phyloP scores from a whole-genome alignment of 2,113 vertebrate species.

The Pimephales promelas region DNA sequence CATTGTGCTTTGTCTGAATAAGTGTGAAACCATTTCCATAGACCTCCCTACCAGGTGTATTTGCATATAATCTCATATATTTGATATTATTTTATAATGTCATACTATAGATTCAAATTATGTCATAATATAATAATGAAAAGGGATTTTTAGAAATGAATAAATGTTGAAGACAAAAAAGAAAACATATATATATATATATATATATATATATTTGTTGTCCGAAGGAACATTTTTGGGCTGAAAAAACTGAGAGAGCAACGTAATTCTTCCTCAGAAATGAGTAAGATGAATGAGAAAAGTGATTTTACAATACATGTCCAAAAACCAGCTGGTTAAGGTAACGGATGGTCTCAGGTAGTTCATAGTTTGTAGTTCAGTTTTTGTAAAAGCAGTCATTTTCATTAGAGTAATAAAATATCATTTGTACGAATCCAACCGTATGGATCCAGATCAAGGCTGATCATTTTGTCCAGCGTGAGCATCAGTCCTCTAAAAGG shows the following conservation, averaged over 20 bases:
- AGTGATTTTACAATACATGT: slow-evolving; percentile 73
- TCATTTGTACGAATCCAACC: slow-evolving; percentile 73
- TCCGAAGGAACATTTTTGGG: slow-evolving; percentile 46
- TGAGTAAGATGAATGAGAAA: slow-evolving; percentile 46
- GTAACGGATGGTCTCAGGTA: slow-evolving; percentile 78
- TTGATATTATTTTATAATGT: slow-evolving; percentile 41
- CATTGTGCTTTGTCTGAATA: slow-evolving; percentile 85
- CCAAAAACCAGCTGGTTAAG: slow-evolving; percentile 82
- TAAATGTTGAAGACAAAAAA: slow-evolving; percentile 42
- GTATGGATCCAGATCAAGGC: slow-evolving; percentile 69
- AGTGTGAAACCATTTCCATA: slow-evolving; percentile 64
- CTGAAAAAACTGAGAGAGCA: slow-evolving; percentile 64
- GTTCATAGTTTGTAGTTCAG: slow-evolving; percentile 79
- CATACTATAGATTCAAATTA: slow-evolving; percentile 57
- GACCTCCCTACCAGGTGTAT: slow-evolving; percentile 76
- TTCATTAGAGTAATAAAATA: slow-evolving; percentile 85
- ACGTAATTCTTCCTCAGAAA: slow-evolving; percentile 33
- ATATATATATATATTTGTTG: slow-evolving; percentile 50
- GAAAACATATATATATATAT: slow-evolving; percentile 46
- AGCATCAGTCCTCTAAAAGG: slow-evolving; percentile 23
- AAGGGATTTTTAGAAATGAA: slow-evolving; percentile 29
- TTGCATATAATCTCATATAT: slow-evolving; percentile 76
- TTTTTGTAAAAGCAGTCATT: slow-evolving; percentile 79
- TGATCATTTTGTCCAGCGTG: slow-evolving; percentile 70
- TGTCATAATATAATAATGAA: slow-evolving; percentile 54